phyloP scores from a whole-genome alignment of 2,113 vertebrate genomes.

The Oryzias celebensis region DNA sequence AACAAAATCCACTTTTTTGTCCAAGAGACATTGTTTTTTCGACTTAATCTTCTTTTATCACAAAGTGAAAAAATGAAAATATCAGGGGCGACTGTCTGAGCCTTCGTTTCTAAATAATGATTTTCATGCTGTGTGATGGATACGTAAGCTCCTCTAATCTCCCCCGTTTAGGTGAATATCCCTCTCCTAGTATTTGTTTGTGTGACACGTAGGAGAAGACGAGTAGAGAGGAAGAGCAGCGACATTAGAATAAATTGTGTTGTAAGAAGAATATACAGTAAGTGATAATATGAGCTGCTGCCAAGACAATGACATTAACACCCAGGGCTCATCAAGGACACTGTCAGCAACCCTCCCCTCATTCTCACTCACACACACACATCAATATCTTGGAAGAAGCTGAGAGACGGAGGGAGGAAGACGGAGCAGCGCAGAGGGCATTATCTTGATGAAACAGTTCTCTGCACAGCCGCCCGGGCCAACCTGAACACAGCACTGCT shows the following conservation, averaged over 20 bases:
- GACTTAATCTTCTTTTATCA: slow-evolving; percentile 20
- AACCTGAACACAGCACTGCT: slow-evolving; percentile 64
- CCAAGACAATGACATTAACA: slow-evolving; percentile 66
- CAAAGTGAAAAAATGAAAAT: background rate
- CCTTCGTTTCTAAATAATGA: slow-evolving; percentile 15
- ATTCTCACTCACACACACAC: slow-evolving; percentile 2
- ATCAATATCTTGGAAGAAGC: slow-evolving; percentile 14
- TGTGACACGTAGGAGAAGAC: background rate
- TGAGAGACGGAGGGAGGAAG: slow-evolving; percentile 20
- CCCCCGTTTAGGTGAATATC: slow-evolving; percentile 3
- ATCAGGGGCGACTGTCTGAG: slow-evolving; percentile 3
- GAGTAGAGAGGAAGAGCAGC: background rate
- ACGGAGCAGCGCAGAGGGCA: slow-evolving; percentile 47
- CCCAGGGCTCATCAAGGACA: slow-evolving; percentile 59
- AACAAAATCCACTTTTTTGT: background rate
- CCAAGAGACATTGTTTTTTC: slow-evolving; percentile 21
- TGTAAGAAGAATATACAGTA: slow-evolving; percentile 16
- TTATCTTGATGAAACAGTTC: slow-evolving; percentile 77
- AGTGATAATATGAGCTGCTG: slow-evolving; percentile 45
- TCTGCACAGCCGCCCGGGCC: slow-evolving; percentile 54
- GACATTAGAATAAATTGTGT: slow-evolving; percentile 11
- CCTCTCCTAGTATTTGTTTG: background rate
- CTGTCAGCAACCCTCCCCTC: slow-evolving; percentile 40
- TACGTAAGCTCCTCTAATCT: slow-evolving; percentile 22
- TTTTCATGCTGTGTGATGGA: slow-evolving; percentile 31